These are phyloP conservation scores for Nomada lathburiana DNA, from an alignment of 2,888 invertebrate genomes.

Conservation along the genomic window DNA sequence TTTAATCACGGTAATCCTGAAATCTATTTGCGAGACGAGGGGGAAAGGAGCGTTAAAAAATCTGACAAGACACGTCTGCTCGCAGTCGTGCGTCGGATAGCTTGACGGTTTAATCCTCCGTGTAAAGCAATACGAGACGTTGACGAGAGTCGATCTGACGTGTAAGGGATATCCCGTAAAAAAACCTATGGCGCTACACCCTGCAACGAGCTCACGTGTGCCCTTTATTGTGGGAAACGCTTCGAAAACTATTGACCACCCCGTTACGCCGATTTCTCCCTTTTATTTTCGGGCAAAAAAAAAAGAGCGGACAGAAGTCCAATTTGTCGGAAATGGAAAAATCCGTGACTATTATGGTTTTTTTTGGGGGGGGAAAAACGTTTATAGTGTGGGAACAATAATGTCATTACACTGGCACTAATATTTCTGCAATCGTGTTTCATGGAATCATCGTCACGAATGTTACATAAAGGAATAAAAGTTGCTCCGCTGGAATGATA, in stretches of 20 bases:
- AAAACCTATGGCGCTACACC: constrained; percentile 61
- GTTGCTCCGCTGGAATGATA: not conserved
- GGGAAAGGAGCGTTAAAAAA: constrained; percentile 18
- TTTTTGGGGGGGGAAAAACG: not conserved
- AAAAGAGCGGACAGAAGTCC: not conserved
- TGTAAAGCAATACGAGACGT: constrained; percentile 75
- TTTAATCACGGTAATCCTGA: constrained; percentile 24
- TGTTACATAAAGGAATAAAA: not conserved
- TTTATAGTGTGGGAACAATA: not conserved
- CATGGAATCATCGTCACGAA: not conserved
- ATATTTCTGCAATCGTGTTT: constrained; percentile 6
- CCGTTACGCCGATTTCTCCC: constrained; percentile 5
- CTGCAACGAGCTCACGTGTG: constrained; percentile 69
- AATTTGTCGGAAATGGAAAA: constrained; percentile 28
- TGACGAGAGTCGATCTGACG: constrained; percentile 80
- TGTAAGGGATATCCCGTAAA: constrained; percentile 75
- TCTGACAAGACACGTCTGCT: constrained; percentile 19
- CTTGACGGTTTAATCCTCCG: constrained; percentile 78
- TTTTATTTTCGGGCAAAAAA: constrained; percentile 6
- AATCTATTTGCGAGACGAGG: constrained; percentile 1
- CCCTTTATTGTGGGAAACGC: constrained; percentile 78
- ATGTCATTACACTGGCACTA: constrained; percentile 13
- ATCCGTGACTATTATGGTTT: constrained; percentile 24
- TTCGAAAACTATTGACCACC: constrained; percentile 35
- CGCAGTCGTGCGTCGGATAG: constrained; percentile 31